Percentiles rank a stretch among this genome's conserved stretches.
Conservation (phyloP, 1,140 invertebrate genomes). For the Chlorops oryzae region DNA sequence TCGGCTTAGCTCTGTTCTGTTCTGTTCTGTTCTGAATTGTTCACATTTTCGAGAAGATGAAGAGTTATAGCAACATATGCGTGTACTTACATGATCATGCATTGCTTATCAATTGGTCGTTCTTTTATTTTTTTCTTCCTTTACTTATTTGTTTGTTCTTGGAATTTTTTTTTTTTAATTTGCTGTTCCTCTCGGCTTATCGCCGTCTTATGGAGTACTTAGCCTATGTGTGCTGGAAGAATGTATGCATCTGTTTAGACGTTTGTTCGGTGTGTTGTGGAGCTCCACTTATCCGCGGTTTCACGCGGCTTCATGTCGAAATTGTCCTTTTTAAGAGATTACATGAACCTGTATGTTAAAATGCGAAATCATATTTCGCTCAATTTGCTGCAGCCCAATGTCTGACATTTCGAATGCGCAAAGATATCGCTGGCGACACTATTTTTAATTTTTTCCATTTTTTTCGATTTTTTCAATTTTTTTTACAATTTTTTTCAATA, state of each 20-base stretch:
- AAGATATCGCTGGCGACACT: too few relatives aligned
- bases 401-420: too few relatives aligned
- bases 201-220: constrained; percentile 2
- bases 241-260: constrained; percentile 10
- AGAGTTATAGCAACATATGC: too few relatives aligned
- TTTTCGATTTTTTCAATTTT: too few relatives aligned
- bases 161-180: neutral
- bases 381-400: too few relatives aligned
- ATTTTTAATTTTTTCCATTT: too few relatives aligned
- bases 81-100: constrained; percentile 45
- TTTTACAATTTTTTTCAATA: too few relatives aligned
- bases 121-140: constrained; percentile 1
- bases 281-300: too few relatives aligned
- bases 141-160: neutral
- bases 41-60: too few relatives aligned
- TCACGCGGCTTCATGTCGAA: constrained; percentile 1
- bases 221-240: neutral
- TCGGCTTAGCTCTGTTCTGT: too few relatives aligned
- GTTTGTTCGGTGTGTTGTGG: too few relatives aligned
- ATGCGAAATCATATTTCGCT: constrained; percentile 39
- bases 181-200: constrained; percentile 13
- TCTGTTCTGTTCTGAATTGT: too few relatives aligned
- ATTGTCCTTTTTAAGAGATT: constrained; percentile 39
- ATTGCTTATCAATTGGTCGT: constrained; percentile 31
- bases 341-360: constrained; percentile 48